Evolutionary conservation across 2,113 vertebrate genomes (phyloP), one percentile per base, ranked within the genome.

Genomic region (Suricata suricatta): DNA sequence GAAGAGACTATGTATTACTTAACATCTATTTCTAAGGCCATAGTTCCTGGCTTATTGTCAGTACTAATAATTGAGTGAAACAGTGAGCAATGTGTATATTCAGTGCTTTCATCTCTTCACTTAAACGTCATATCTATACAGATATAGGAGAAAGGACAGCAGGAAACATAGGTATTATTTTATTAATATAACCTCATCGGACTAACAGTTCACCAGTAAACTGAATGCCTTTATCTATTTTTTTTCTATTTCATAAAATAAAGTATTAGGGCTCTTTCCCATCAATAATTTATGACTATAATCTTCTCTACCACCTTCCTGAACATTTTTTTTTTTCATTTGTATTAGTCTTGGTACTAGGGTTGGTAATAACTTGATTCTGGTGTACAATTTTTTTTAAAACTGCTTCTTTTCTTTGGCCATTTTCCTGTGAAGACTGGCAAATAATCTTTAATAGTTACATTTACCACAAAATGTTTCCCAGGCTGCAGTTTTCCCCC

Each of bases 161-260:
- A 94, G 68, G 19, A 92, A 66, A 23, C 17, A 27, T 23, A 79
- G 6, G 9, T 74, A 87, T 92, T 44, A 54, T 90, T 92, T 97
- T 54, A 60, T 77, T 92, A 44, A 47, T 84, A 50, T 54, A 77
- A 23, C 7, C 10, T 94, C 29, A 84, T 69, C 54, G 90, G 25
- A n/a, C 94, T 54, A 94, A 44, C 2, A 82, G 4, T 69, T 96
- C 66, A 21, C 27, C 14, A 80, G 14, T 86, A 87, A 88, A 88
- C 81, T 71, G 19, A 93, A 82, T 35, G 29, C 33, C 47, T 82
- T 95, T 85, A 64, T 44, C 33, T 72, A 74, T 85, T 93, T 85
- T 91, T 91, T 57, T 92, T 60, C 57, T 72, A 38, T 35, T 33
- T 86, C 21, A 82, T 89, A 76, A 92, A 93, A 72, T 92, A 85